Base-by-base conservation (phyloP, 1,140 invertebrate genomes). In the Tetraneura akinire region DNA sequence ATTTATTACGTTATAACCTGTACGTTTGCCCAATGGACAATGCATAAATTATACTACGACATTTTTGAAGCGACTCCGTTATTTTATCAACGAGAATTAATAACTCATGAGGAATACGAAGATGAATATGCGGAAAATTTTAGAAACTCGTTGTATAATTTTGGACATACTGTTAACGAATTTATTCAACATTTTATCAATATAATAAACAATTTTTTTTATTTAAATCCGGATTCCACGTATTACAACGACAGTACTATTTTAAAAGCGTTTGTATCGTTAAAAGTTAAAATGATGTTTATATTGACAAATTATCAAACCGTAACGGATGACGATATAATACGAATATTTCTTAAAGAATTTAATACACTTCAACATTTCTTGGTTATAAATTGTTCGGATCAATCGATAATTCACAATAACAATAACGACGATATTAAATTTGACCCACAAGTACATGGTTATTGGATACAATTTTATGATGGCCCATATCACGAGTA, bases 21-120 rank as follows among this genome's bases (percentile, higher is more conserved):
- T 66, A 66, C 42, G 64, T 45, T 66, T 66, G 37, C 64, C 1
- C 5, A 42, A 21, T 66, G 64, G 64, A 66, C n/a, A 11, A 45
- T 66, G 11, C 10, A 42, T 14, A 42, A 66, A 1, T 21, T 66
- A 14, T 66, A 42, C 14, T 1, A 66, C 21, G 21, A 21, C 1
- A 0, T 66, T n/a, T n/a, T n/a, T 21, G 45, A 45, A 45, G 4
- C 9, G 13, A 13, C n/a, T n/a, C 64, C 32, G 10, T 13, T 13
- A 14, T 66, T 66, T 45, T 21, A 21, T 66, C 10, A 23, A 0
- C 13, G 18, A 29, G 16, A 62, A 29, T 29, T n/a, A 3, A 3
- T 4, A 11, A 42, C 11, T 11, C 4, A 11, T 37, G 32, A 10
- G 1, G 29, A 2, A n/a, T 6, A 53, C 2, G 2, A 26, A 23